A percentile compares a stretch with the other conserved stretches of the same genome.
These are phyloP conservation scores for Upupa epops DNA, from an alignment of 2,113 vertebrate genomes.

Conservation along the genomic window DNA sequence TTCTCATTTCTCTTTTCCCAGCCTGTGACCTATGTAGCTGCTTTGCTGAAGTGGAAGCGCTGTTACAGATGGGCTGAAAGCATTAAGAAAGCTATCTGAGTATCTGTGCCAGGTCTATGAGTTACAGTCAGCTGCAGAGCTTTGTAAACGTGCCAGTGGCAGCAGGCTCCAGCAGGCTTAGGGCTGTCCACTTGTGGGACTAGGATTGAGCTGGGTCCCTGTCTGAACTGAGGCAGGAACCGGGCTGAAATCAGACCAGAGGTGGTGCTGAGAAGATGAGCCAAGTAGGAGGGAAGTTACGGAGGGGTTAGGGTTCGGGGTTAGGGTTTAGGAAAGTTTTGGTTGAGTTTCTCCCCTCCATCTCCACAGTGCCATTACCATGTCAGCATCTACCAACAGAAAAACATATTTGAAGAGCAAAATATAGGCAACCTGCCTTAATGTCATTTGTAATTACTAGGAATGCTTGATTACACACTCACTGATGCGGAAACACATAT, in stretches of 20 bases:
- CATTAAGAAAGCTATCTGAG: background rate
- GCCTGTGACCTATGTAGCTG: background rate
- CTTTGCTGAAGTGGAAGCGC: background rate
- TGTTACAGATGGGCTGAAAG: background rate
- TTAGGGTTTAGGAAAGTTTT: too few relatives aligned
- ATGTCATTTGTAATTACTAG: background rate
- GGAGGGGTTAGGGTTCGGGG: too few relatives aligned
- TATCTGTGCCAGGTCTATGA: fast-evolving
- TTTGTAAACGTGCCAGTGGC: background rate
- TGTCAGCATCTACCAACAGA: background rate
- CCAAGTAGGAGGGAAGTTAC: background rate
- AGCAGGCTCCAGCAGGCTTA: background rate
- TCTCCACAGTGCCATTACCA: background rate
- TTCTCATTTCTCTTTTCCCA: background rate
- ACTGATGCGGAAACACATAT: background rate
- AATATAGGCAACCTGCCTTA: background rate
- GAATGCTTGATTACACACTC: background rate
- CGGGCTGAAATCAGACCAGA: background rate
- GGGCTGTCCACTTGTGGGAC: background rate
- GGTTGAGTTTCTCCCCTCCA: background rate
- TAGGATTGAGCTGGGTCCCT: background rate
- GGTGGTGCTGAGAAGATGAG: background rate
- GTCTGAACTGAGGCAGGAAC: background rate
- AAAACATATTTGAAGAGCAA: background rate
- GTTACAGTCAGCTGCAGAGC: background rate